A percentile compares a stretch with the other conserved stretches of the same genome.
Evolutionary conservation across 2,797 vertebrate genomes (phyloP).

Genomic region (Myotis planiceps): DNA sequence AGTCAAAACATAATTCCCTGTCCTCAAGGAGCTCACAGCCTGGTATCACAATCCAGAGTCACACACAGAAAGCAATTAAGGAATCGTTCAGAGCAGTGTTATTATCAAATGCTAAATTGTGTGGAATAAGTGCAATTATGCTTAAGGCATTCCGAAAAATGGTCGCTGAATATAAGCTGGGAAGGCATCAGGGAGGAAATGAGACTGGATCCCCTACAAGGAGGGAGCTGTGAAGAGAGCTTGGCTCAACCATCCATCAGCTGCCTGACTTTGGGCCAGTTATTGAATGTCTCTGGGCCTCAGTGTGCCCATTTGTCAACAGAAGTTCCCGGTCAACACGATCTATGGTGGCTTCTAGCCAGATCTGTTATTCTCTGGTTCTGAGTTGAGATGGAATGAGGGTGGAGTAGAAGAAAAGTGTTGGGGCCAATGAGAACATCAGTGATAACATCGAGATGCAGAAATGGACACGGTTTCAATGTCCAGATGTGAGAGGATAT

Average conservation of each 20-base stretch:
- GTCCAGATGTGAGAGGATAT: not conserved
- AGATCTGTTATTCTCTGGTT: not conserved
- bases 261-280: not conserved
- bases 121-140: slow-evolving; percentile 58
- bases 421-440: not conserved
- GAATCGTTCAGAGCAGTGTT: slow-evolving; percentile 2
- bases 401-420: not conserved
- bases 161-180: not conserved
- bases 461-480: not conserved
- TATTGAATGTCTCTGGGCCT: not conserved
- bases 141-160: slow-evolving; percentile 29
- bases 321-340: not conserved
- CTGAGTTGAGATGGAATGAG: not conserved
- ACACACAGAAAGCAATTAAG: slow-evolving; percentile 40
- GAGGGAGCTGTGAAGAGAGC: not conserved
- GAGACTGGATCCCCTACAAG: not conserved
- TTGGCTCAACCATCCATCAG: too few species aligned
- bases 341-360: not conserved
- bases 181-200: not conserved
- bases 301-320: not conserved
- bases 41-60: slow-evolving; percentile 28
- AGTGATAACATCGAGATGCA: not conserved
- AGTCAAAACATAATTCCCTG: slow-evolving; percentile 64
- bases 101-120: slow-evolving; percentile 66
- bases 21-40: slow-evolving; percentile 65